Percentiles rank a stretch among this genome's conserved stretches.
Evolutionary conservation across 2,113 vertebrate species (phyloP).

Genomic region (Ochotona princeps): DNA sequence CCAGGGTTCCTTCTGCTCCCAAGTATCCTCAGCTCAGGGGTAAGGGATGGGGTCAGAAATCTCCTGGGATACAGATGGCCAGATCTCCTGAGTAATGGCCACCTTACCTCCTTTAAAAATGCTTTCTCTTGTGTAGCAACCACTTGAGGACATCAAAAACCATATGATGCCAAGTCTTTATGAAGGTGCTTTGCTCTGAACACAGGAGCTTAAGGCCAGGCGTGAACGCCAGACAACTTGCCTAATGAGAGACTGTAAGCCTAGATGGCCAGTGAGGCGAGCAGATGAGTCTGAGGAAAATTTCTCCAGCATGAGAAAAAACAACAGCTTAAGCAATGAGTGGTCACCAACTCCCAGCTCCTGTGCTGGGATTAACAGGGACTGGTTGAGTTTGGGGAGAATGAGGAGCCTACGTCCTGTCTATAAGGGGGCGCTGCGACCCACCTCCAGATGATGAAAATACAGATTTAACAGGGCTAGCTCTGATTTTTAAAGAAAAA

Average conservation of each 20-base stretch:
- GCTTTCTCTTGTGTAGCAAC: not conserved
- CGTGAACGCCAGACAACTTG: not conserved
- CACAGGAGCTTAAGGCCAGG: not conserved
- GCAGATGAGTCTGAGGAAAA: not conserved
- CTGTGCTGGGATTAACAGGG: not conserved
- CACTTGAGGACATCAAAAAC: conserved; percentile 5
- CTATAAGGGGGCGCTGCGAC: not conserved
- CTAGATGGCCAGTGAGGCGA: not conserved
- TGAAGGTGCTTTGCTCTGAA: not conserved
- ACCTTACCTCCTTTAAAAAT: not conserved
- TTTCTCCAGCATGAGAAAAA: not conserved
- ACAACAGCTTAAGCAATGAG: not conserved
- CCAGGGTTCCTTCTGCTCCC: not conserved
- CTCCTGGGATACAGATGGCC: not conserved
- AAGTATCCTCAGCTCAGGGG: not conserved
- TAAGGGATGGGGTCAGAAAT: not conserved
- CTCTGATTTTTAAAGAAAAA: not conserved
- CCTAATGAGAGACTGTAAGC: not conserved
- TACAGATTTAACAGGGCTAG: not conserved
- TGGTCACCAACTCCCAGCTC: not conserved
- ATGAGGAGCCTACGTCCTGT: not conserved
- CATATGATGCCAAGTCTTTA: not conserved
- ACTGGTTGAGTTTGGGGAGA: not conserved
- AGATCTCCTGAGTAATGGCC: not conserved
- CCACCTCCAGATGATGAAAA: not conserved